Base-by-base conservation (phyloP, 2,113 vertebrate genomes). In the Oenanthe oenanthe region DNA sequence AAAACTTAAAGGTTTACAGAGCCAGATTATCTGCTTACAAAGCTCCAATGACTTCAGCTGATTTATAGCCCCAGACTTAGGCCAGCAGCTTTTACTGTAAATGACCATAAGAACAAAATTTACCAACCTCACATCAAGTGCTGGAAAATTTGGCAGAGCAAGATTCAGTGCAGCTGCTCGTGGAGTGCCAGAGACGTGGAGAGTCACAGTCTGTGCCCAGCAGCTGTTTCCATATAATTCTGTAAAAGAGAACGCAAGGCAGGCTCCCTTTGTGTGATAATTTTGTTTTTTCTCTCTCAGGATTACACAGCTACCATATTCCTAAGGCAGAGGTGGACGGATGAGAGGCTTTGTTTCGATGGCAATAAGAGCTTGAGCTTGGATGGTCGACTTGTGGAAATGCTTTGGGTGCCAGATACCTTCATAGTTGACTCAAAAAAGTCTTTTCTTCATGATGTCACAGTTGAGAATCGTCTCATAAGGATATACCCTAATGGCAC, bases 271-370 rank as follows among this genome's bases (percentile, higher is more conserved):
- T 45, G 13, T 28, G 2, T 47, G 36, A 38, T 13, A 40, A 34
- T 34, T 60, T 24, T 60, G 6, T 1, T 12, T 85, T 63, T 86
- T 40, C 12, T 42, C 57, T 89, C 85, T 36, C 76, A 98, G 98
- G 99, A 99, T 97, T 99, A 99, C 96, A 99, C 98, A 0, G 98
- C 99, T 54, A 99, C 99, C 93, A 99, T 99, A 95, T 99, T 99
- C 91, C 97, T 99, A 50, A 98, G 98, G 48, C 99, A 99, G 93
- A 96, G 98, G 61, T 99, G 99, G 99, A 99, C 98, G 7, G 99
- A 99, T 34, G 98, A 99, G 93, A 98, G 99, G 4, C 96, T 99
- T 95, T 98, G 98, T 92, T 99, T 99, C 1, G 97, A 99, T 73
- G 98, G 99, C 22, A 99, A 99, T 93, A 99, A 98, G 97, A 99